These are phyloP conservation scores for Drosophila triauraria DNA, from an alignment of 1,140 invertebrate species.

Conservation along the genomic window DNA sequence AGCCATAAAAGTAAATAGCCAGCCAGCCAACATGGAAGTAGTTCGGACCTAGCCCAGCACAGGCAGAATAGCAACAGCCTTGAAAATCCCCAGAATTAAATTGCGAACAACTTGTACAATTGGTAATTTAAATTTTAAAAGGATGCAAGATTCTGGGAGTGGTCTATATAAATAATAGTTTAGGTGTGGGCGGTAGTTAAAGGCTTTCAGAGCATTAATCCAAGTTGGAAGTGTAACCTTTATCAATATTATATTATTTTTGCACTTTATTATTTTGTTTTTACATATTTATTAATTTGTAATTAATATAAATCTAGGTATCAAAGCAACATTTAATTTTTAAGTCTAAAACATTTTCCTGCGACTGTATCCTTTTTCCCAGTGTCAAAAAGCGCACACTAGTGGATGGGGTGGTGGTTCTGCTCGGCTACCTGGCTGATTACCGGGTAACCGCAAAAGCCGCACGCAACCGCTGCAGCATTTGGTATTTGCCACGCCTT, in stretches of 20 bases:
- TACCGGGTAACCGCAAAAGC: constrained; percentile 41
- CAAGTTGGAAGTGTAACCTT: too few species aligned
- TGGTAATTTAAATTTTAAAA: constrained; percentile 1
- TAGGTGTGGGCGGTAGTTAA: neutral
- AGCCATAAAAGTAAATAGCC: constrained; percentile 79
- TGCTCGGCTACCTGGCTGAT: constrained; percentile 5
- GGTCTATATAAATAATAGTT: neutral
- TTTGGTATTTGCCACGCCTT: constrained; percentile 32
- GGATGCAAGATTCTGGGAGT: too few species aligned
- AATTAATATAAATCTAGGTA: too few species aligned
- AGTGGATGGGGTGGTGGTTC: neutral
- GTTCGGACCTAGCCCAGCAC: constrained; percentile 10
- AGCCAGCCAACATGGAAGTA: constrained; percentile 28
- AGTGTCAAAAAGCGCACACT: neutral
- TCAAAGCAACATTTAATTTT: too few species aligned
- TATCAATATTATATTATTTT: too few species aligned
- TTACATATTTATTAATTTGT: too few species aligned
- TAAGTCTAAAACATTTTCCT: neutral
- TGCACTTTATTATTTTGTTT: too few species aligned
- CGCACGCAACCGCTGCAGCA: constrained; percentile 50
- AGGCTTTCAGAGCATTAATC: neutral
- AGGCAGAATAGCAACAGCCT: constrained; percentile 1
- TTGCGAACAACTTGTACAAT: neutral
- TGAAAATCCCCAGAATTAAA: neutral
- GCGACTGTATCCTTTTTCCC: neutral